phyloP scores from a whole-genome alignment of 92 coral and sea anemone species.

The Bergia puertoricense region DNA sequence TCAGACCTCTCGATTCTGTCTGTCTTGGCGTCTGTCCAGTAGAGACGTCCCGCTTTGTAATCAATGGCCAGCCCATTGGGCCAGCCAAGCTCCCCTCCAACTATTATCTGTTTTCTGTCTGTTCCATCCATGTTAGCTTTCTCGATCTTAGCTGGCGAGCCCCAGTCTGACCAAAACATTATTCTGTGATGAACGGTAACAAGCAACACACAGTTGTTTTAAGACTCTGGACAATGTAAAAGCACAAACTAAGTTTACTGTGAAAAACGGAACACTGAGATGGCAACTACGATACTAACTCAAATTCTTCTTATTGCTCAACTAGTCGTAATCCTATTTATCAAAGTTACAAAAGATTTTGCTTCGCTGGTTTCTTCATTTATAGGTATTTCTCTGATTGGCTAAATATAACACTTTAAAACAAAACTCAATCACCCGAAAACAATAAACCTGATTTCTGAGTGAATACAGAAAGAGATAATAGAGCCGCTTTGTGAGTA shows the following conservation, averaged over 20 bases:
- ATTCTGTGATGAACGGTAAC: constrained; percentile 41
- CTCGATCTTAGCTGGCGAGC: constrained; percentile 81
- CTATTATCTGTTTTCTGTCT: constrained; percentile 62
- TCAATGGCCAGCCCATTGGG: constrained; percentile 92
- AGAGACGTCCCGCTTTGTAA: constrained; percentile 58
- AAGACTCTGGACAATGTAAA: neutral
- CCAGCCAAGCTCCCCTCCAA: constrained; percentile 70
- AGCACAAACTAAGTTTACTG: neutral
- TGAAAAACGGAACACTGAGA: no score
- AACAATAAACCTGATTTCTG: no score
- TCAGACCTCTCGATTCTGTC: constrained; percentile 64
- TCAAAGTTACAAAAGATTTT: no score
- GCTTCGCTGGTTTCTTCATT: no score
- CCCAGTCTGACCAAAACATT: constrained; percentile 96
- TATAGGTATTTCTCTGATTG: no score
- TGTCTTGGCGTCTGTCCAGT: constrained; percentile 83
- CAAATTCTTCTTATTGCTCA: no score
- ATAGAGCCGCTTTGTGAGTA: no score
- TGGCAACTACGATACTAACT: no score
- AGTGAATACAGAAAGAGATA: no score
- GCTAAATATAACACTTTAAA: no score
- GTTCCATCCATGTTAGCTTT: constrained; percentile 92
- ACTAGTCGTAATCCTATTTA: no score
- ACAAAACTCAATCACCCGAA: no score
- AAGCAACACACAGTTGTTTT: neutral